A percentile compares a stretch with the other conserved stretches of the same genome.
Evolutionary conservation across 2,113 vertebrate genomes (phyloP).

Genomic region (Vidua macroura): DNA sequence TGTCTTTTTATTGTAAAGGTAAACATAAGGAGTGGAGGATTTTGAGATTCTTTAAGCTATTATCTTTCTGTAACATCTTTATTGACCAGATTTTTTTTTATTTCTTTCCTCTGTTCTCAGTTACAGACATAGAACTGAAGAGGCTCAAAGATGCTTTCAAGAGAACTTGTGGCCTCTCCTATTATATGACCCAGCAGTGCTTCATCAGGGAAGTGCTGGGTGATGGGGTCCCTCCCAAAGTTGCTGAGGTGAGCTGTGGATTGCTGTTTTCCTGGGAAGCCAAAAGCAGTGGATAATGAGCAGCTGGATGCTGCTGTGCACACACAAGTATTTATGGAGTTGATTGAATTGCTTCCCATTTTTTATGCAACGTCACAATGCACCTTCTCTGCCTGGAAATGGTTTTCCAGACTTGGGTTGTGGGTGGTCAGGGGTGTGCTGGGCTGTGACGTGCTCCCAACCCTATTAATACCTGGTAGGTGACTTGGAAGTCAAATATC

Average conservation of each 20-base stretch:
- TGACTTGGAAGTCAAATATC: not conserved
- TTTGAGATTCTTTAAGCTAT: not conserved
- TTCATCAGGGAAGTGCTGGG: slow-evolving; percentile 97
- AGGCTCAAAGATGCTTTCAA: slow-evolving; percentile 99
- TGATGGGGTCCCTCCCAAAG: slow-evolving; percentile 95
- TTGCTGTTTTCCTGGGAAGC: not conserved
- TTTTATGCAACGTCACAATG: not conserved
- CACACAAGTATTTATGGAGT: rapidly evolving
- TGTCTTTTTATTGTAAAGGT: not conserved
- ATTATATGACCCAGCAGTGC: slow-evolving; percentile 96
- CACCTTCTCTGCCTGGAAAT: not conserved
- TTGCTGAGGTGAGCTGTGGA: slow-evolving; percentile 87
- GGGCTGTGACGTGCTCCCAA: not conserved
- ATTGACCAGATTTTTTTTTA: not conserved
- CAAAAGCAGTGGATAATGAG: rapidly evolving
- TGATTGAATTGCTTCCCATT: not conserved
- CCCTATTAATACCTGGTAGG: not conserved
- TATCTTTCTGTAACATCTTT: not conserved
- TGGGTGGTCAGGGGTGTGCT: not conserved
- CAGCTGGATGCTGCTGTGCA: not conserved
- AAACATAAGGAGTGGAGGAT: not conserved
- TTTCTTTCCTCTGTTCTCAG: slow-evolving; percentile 61
- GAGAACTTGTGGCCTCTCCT: slow-evolving; percentile 94
- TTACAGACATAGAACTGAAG: slow-evolving; percentile 96
- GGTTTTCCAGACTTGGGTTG: not conserved